Percentiles rank a stretch among this genome's conserved stretches.
These are phyloP conservation scores for Drosophila novamexicana DNA, from an alignment of 1,140 invertebrate genomes.

Conservation along the genomic window DNA sequence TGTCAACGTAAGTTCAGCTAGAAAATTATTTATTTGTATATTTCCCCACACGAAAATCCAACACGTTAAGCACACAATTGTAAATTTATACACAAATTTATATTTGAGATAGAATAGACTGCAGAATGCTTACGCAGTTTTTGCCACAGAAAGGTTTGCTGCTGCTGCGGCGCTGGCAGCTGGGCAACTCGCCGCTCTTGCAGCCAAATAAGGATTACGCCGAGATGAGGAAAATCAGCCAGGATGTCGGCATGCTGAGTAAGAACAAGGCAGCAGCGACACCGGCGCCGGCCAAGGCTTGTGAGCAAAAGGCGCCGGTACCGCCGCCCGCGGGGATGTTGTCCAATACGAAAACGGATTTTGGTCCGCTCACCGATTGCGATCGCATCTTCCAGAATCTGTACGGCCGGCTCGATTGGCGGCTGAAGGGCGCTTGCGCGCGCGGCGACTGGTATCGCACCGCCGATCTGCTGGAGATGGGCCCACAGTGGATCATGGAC, in stretches of 20 bases:
- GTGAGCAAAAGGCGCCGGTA: too few species aligned
- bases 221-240: not conserved
- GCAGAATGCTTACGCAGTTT: slow-evolving; percentile 9
- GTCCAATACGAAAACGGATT: slow-evolving; percentile 31
- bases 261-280: not conserved
- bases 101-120: not conserved
- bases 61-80: not conserved
- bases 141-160: not conserved
- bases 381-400: slow-evolving; percentile 99
- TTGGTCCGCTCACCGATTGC: slow-evolving; percentile 89
- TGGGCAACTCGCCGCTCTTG: not conserved
- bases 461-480: slow-evolving; percentile 97
- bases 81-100: not conserved
- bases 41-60: not conserved
- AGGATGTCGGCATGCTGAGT: not conserved
- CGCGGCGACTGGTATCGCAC: slow-evolving; percentile 99
- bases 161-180: not conserved
- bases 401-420: slow-evolving; percentile 98
- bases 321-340: slow-evolving; percentile 21
- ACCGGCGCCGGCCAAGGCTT: too few species aligned
- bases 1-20: not conserved
- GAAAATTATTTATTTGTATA: not conserved
- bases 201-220: not conserved
- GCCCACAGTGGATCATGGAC: slow-evolving; percentile 97
- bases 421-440: slow-evolving; percentile 94